Base-by-base conservation (phyloP, 2,888 invertebrate species). In the Lycocerus yunnanus region DNA sequence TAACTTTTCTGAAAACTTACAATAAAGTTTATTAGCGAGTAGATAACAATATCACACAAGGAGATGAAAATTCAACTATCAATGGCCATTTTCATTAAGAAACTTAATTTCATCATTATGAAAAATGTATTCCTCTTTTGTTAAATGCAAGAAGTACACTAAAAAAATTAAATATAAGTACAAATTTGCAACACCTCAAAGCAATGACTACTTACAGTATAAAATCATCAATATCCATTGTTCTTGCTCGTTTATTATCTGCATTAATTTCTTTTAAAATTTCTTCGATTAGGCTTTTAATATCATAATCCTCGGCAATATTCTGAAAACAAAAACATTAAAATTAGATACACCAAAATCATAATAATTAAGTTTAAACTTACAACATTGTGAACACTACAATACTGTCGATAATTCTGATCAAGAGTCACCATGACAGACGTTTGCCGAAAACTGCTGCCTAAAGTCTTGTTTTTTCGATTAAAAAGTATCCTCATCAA, bases 191-290 rank as follows among this genome's bases (percentile, higher is more conserved):
- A 61, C 20, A 16, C 2, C 66, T 10, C 8, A 69, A 27, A 67
- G 15, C 15, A 75, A 76, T 72, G 66, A 63, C 4, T 75, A 87
- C 86, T 79, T 88, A 90, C 88, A 90, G 90, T 88, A 98, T 93
- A 85, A 99, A 99, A 85, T 99, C 98, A 88, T 99, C 98, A 80
- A 95, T 93, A 84, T 98, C 97, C 98, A 99, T 96, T 5, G 92
- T 93, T 82, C 99, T 90, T 0, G 99, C 96, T 83, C 99, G 90
- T 86, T 93, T 93, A 80, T 93, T 90, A 71, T 92, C 93, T 83
- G 93, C 94, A 77, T 90, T 90, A 73, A 90, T 89, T 71, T 90
- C 90, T 73, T 87, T 87, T 78, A 99, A 88, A 81, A 98, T 92
- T 43, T 91, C 88, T 80, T 92, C 93, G 1, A 98, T 89, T 87